These are phyloP conservation scores for Lipophrys pholis DNA, from an alignment of 2,113 vertebrate species.

Conservation along the genomic window DNA sequence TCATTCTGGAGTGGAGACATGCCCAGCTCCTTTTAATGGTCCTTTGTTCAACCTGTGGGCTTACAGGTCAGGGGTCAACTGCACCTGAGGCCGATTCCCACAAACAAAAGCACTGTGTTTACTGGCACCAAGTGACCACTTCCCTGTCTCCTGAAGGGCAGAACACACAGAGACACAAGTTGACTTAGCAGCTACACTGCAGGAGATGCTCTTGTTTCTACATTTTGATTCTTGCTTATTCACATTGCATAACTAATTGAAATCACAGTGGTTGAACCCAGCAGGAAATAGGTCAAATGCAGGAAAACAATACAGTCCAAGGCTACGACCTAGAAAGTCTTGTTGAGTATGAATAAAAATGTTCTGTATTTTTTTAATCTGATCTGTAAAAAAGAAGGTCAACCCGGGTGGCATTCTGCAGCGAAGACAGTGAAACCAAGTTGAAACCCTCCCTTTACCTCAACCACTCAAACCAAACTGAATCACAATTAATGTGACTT, in stretches of 20 bases:
- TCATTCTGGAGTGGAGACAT: conserved; percentile 63
- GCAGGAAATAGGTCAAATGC: neutral
- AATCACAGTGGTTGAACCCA: neutral
- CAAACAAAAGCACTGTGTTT: conserved; percentile 82
- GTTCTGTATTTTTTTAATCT: neutral
- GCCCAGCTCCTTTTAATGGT: conserved; percentile 75
- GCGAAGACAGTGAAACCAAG: conserved; percentile 9
- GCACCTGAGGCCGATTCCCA: conserved; percentile 86
- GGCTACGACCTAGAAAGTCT: neutral
- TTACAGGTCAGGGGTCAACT: conserved; percentile 82
- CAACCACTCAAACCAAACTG: conserved; percentile 14
- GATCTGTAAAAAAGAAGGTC: conserved; percentile 22
- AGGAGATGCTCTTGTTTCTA: neutral
- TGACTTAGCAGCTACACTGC: conserved; percentile 12
- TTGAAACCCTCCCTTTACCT: conserved; percentile 25
- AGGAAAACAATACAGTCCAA: neutral
- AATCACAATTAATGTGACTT: conserved; percentile 25
- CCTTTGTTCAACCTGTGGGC: conserved; percentile 84
- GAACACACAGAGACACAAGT: conserved; percentile 10
- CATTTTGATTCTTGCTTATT: neutral
- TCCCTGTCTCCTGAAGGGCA: conserved; percentile 63
- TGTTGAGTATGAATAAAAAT: conserved; percentile 12
- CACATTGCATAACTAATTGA: neutral
- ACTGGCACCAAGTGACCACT: conserved; percentile 75
- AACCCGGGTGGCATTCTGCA: conserved; percentile 21